Percentiles rank a stretch among this genome's conserved stretches.
phyloP scores from a whole-genome alignment of 2,797 vertebrate genomes.

The Natrix natrix region DNA sequence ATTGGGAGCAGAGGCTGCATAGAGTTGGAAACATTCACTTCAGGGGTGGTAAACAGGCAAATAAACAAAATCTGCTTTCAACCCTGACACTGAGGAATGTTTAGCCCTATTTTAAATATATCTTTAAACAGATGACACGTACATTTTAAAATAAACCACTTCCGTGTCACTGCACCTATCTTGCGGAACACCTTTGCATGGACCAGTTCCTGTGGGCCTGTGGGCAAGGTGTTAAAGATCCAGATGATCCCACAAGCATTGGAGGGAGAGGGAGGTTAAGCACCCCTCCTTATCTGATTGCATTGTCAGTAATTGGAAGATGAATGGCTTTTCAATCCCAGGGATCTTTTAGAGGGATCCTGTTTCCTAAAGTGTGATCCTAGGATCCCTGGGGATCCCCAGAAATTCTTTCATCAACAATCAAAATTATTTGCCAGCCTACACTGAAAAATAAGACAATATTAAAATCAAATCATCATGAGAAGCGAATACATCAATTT shows the following conservation, averaged over 20 bases:
- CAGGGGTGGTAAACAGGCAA: not conserved
- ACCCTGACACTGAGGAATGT: not conserved
- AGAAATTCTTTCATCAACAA: not conserved
- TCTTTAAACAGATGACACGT: not conserved
- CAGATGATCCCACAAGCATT: not conserved
- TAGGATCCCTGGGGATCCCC: not conserved
- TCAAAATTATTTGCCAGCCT: not conserved
- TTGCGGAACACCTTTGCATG: not conserved
- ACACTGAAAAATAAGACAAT: not conserved
- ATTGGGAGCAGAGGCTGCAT: not conserved
- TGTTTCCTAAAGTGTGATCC: not conserved
- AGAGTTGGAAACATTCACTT: not conserved
- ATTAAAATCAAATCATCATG: not conserved
- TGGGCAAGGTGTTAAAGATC: not conserved
- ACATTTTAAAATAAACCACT: not conserved
- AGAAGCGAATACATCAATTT: not conserved
- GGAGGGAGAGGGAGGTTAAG: not conserved
- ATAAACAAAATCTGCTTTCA: not conserved
- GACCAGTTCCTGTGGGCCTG: not conserved
- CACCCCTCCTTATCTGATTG: not conserved
- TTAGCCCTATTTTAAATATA: not conserved
- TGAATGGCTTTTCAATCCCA: not conserved
- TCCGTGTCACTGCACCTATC: not conserved
- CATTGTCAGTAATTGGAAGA: not conserved
- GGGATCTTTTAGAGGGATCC: not conserved